Evolutionary conservation across 2,113 vertebrate species (phyloP), one percentile per base, ranked within the genome.

Genomic region (Planiliza haematocheilus): DNA sequence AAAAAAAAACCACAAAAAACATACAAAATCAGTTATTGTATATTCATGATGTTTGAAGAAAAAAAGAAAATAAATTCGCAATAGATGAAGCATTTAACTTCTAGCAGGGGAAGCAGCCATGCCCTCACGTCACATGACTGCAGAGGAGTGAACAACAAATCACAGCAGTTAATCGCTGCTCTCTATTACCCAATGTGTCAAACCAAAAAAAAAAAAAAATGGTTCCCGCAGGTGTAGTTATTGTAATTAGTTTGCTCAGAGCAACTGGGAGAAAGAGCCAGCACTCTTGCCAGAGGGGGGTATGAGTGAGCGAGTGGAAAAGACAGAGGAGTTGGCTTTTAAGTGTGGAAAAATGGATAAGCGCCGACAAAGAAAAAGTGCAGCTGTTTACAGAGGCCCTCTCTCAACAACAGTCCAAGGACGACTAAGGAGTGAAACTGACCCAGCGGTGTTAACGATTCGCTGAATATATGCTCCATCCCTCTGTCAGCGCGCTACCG

Each of bases 141-240:
- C 34, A 20, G 21, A 34, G 13, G 68, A 66, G 52, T 58, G 50
- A 68, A 81, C 63, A 61, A 74, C 84, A 68, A 84, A 91, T 91
- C 87, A 90, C 75, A 78, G 53, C 70, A 49, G 70, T 61, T 87
- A 89, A 89, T 87, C 38, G 57, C 80, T 43, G 34, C 59, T 71
- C 76, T 80, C 64, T 34, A 78, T 77, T 85, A 82, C 79, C 70
- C 72, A 56, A 73, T 7, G 68, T 91, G 87, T 86, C 82, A 84
- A 82, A 73, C 43, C 53, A 82, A 81, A n/a, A n/a, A n/a, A n/a
- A n/a, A n/a, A n/a, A n/a, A n/a, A 89, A 87, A 86, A 84, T 85
- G 62, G 72, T 84, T 90, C 84, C 86, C 81, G 34, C 86, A 90
- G 86, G 88, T 91, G 77, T 83, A 88, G 82, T 92, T 92, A 86